Base-by-base conservation (phyloP, 2,113 vertebrate species). In the Cochlearius cochlearius region DNA sequence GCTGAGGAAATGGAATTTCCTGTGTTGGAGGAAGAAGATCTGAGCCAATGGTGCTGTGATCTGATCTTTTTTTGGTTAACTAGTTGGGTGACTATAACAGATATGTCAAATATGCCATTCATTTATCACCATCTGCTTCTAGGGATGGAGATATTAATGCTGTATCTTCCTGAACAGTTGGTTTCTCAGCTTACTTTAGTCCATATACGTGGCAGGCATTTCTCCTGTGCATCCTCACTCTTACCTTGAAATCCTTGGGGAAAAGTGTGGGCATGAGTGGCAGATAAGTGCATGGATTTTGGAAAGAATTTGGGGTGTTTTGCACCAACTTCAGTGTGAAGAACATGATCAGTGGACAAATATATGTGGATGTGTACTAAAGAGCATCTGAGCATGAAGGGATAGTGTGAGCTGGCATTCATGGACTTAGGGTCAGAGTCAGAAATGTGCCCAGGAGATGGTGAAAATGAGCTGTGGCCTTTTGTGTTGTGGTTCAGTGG, bases 1-100 rank as follows among this genome's bases (percentile, higher is more conserved):
- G 80, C 73, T 94, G 89, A 63, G 91, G 88, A 94, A 91, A 94
- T 82, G 83, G 94, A 94, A 91, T 94, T 97, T 96, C 94, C 96
- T 96, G 88, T 93, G 68, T 68, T 79, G 86, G 69, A 96, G 56
- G 92, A 95, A 89, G 74, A 56, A 50, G 64, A 49, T 78, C 76
- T 94, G 86, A 96, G 92, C 92, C 94, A 94, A 64, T 91, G 73
- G 86, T 94, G 74, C 58, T 93, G 36, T 92, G 73, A 86, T 91
- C 72, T 87, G 88, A 92, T 92, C 49, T 93, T 86, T 94, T 94
- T 94, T 89, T 87, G 41, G 69, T 94, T 94, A 82, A 64, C 69
- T 85, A 47, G 1, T 64, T 91, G 88, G 80, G 60, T 56, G 58
- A 85, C 52, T 95, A 23, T 36, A 96, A 87, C 76, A 89, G 66